Conservation (phyloP, 2,888 invertebrate genomes). For the Himalopsyche kuldschensis region DNA sequence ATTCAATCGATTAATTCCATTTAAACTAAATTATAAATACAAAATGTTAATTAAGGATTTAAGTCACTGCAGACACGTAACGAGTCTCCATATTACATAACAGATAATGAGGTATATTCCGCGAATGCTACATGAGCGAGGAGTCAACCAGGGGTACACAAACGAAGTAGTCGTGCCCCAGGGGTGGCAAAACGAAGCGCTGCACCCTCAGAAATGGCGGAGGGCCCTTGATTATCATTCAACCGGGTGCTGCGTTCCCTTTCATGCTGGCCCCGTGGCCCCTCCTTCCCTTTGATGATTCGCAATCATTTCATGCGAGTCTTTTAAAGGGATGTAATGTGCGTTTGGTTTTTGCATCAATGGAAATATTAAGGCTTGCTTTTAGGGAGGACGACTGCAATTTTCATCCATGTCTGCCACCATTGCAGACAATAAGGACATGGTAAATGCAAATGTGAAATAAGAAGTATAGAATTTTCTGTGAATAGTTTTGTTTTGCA, state of each 20-base stretch:
- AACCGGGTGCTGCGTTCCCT: conserved; percentile 24
- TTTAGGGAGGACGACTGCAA: neutral
- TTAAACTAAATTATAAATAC: neutral
- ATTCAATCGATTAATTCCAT: too few relatives aligned
- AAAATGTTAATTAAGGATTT: neutral
- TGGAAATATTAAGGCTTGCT: neutral
- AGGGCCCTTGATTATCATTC: conserved; percentile 35
- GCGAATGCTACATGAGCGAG: neutral
- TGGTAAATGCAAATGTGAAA: too few relatives aligned
- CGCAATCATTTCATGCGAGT: neutral
- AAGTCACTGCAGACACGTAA: neutral
- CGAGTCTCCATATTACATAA: neutral
- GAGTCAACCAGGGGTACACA: neutral
- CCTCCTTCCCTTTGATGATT: conserved; percentile 16
- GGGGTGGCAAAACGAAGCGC: neutral
- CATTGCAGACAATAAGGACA: too few relatives aligned
- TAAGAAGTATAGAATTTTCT: too few relatives aligned
- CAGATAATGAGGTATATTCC: conserved; percentile 1
- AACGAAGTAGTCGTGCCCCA: neutral
- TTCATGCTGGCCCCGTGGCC: neutral
- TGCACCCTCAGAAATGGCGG: neutral
- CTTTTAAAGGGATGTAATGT: neutral
- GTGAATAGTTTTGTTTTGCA: too few relatives aligned
- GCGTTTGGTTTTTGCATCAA: neutral
- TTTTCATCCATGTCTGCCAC: too few relatives aligned